A percentile compares a stretch with the other conserved stretches of the same genome.
These are phyloP conservation scores for Calameuta idolon DNA, from an alignment of 2,888 invertebrate genomes.

Conservation along the genomic window DNA sequence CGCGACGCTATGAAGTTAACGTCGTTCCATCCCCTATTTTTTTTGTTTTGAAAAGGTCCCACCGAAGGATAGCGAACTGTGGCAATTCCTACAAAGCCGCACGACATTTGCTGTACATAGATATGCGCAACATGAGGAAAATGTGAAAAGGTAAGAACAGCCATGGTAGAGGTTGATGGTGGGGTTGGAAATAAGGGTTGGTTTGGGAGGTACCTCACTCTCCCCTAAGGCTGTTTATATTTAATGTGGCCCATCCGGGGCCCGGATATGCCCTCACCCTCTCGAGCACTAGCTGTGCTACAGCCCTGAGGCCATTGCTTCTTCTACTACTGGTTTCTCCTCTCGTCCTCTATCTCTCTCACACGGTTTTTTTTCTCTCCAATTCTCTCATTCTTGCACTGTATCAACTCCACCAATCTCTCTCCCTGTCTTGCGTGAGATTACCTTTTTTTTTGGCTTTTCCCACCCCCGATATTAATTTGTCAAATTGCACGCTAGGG, in stretches of 20 bases:
- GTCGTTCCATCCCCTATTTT: too few species aligned
- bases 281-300: slow-evolving; percentile 11
- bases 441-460: slow-evolving; percentile 1
- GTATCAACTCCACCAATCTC: slow-evolving; percentile 25
- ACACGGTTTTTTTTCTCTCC: not conserved
- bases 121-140: too few species aligned
- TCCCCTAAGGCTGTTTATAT: slow-evolving; percentile 36
- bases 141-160: too few species aligned
- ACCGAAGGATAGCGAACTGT: too few species aligned
- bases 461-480: slow-evolving; percentile 20
- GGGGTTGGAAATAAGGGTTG: slow-evolving; percentile 17
- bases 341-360: not conserved
- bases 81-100: too few species aligned
- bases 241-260: slow-evolving; percentile 44
- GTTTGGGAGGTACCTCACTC: slow-evolving; percentile 12
- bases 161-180: too few species aligned
- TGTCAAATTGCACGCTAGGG: slow-evolving; percentile 15
- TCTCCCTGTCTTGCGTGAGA: slow-evolving; percentile 1
- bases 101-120: too few species aligned
- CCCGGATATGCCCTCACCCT: slow-evolving; percentile 41
- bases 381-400: not conserved
- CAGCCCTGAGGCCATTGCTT: too few species aligned
- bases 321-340: not conserved
- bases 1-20: too few species aligned
- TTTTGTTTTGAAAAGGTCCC: too few species aligned